Evolutionary conservation across 2,797 vertebrate species (phyloP), one percentile per base, ranked within the genome.

Genomic region (Sorex maritimensis): DNA sequence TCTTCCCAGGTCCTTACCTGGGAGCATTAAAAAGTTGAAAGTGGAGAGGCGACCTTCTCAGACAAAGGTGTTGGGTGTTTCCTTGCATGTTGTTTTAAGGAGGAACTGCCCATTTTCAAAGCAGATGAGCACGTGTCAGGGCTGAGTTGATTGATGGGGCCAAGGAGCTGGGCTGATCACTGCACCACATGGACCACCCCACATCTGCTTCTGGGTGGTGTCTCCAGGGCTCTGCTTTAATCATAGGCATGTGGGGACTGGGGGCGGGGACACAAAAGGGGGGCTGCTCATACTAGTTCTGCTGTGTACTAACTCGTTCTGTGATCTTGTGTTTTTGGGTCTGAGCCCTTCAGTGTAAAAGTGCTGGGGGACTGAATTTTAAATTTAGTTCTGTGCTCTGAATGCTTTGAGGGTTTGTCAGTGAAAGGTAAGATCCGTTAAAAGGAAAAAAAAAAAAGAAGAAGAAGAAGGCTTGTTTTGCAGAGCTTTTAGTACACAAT

Each of bases 391-490:
- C 41, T 79, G 28, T 23, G 13, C 38, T 92, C 86, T 67, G 71
- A 91, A 95, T 91, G 68, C 63, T 93, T 85, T 89, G 34, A 69
- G 80, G 4, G 52, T 93, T 94, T 92, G 73, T 86, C 58, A 89
- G 82, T 23, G 63, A 84, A 93, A 95, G 95, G 90, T 89, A 94
- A 14, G 84, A 73, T 82, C 69, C 90, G 82, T 95, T 84, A 67
- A 67, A 67, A 67, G 65, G 26, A 67, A 28, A 67, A 21, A 24
- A 3, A 12, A 12, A 7, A 67, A 28, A 67, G 61, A 23, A 3
- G 52, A 12, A 7, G 21, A 6, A 61, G 19, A 41, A 81, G 86
- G 92, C 91, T 92, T 88, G 88, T 86, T 81, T 83, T 86, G 88
- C 93, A 95, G 85, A 80, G 91, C 84, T 96, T 52, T 52, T 72